Percentiles rank a stretch among this genome's conserved stretches.
These are phyloP conservation scores for Drosophila ogumai DNA, from an alignment of 1,140 invertebrate genomes.

Conservation along the genomic window DNA sequence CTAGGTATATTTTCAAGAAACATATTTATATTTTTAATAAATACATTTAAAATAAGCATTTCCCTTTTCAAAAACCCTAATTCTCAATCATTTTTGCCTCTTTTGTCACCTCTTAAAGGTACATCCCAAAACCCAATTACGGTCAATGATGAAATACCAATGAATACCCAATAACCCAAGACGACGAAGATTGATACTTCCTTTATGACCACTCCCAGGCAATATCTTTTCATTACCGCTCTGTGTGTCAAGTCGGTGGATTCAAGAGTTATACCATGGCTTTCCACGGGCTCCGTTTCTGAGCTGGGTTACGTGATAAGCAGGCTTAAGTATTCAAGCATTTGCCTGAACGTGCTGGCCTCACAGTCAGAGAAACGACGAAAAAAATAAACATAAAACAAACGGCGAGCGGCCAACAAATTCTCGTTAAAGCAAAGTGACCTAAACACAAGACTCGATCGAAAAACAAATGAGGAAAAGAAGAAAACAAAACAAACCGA, in stretches of 20 bases:
- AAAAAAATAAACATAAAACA: slow-evolving; percentile 48
- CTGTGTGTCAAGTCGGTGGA: slow-evolving; percentile 20
- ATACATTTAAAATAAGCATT: no score
- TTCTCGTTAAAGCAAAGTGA: slow-evolving; percentile 60
- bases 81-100: background rate
- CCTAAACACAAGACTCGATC: slow-evolving; percentile 39
- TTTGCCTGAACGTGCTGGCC: slow-evolving; percentile 70
- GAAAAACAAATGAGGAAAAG: slow-evolving; percentile 20
- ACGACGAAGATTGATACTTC: slow-evolving; percentile 45
- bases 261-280: slow-evolving; percentile 43
- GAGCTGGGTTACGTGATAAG: slow-evolving; percentile 69
- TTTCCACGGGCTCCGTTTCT: slow-evolving; percentile 25
- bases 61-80: background rate
- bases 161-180: slow-evolving; percentile 4
- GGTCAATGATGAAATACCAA: slow-evolving; percentile 18
- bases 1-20: background rate
- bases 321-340: slow-evolving; percentile 66
- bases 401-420: slow-evolving; percentile 61
- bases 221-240: slow-evolving; percentile 24
- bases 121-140: slow-evolving; percentile 3
- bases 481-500: slow-evolving; percentile 5
- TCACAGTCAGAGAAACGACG: slow-evolving; percentile 36
- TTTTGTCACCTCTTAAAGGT: background rate
- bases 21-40: no score
- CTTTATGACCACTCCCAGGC: slow-evolving; percentile 40